A percentile compares a stretch with the other conserved stretches of the same genome.
These are phyloP conservation scores for Stenichneumon culpator DNA, from an alignment of 2,888 invertebrate genomes.

Conservation along the genomic window DNA sequence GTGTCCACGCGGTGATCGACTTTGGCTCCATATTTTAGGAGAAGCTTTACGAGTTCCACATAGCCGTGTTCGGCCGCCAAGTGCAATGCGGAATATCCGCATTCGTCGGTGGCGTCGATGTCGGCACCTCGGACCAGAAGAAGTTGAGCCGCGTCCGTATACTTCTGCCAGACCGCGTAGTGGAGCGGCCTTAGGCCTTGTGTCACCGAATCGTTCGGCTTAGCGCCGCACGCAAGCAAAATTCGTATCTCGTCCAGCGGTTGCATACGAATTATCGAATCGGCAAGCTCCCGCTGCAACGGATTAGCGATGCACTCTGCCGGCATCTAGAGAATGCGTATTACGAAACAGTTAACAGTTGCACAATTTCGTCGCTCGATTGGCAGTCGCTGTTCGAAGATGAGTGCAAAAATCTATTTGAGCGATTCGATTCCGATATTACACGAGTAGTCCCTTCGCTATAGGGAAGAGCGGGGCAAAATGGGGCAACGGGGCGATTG, in stretches of 20 bases:
- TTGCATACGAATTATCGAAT: constrained; percentile 95
- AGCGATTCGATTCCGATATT: background rate
- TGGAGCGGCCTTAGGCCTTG: constrained; percentile 96
- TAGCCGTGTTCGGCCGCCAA: constrained; percentile 95
- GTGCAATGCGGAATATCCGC: constrained; percentile 96
- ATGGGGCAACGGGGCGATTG: too few relatives aligned
- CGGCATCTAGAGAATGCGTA: constrained; percentile 86
- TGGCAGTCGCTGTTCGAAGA: background rate
- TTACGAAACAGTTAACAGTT: constrained; percentile 37
- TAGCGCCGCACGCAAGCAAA: constrained; percentile 94
- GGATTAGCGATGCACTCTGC: constrained; percentile 91
- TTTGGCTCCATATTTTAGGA: constrained; percentile 92
- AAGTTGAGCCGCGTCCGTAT: constrained; percentile 92
- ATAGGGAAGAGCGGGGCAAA: too few relatives aligned
- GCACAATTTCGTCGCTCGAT: constrained; percentile 29
- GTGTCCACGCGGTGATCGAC: constrained; percentile 93
- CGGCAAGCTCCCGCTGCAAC: constrained; percentile 94
- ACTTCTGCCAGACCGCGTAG: constrained; percentile 96
- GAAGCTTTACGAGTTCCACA: constrained; percentile 89
- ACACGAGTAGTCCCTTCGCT: background rate
- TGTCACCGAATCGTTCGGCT: constrained; percentile 92
- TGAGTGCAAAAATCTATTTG: background rate
- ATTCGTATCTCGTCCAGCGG: constrained; percentile 95
- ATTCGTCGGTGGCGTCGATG: constrained; percentile 94
- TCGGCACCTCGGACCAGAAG: constrained; percentile 93